Base-by-base conservation (phyloP, 2,797 vertebrate species). In the Cryptoprocta ferox region DNA sequence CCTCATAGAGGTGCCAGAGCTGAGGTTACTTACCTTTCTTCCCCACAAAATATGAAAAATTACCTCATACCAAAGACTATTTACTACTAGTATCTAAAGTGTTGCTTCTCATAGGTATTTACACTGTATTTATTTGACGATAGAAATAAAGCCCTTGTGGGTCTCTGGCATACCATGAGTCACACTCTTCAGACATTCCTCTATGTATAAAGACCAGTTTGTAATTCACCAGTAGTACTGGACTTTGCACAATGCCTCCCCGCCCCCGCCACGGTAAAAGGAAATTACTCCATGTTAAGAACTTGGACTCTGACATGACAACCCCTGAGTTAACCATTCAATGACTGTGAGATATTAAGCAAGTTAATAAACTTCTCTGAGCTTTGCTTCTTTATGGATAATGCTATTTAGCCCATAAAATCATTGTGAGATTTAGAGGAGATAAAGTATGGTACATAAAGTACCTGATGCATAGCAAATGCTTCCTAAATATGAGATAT, bases 61-160 rank as follows among this genome's bases (percentile, higher is more conserved):
- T 24, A 80, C 24, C 83, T 76, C 39, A 71, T 65, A 48, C 53
- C 35, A 14, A 93, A 91, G 65, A 84, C 15, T 37, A 56, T 28
- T 84, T 61, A 45, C 32, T 81, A 68, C 24, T 21, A 35, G 19
- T 63, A 32, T 35, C 32, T 28, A 19, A 48, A 75, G 5, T 65
- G 45, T 50, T 91, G 48, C 37, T 68, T 88, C 63, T 63, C 5
- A 0, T 48, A 61, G 30, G 19, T 85, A 19, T 73, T 78, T 92
- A 39, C 68, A 73, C 30, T 82, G 8, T 53, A n/a, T 73, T 96
- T 95, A 92, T 94, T 71, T 90, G 42, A 75, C 26, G 50, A 87
- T 15, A 89, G 53, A 89, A 71, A 90, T n/a, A 53, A 93, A 96
- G 56, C 30, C 19, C n/a, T 21, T 50, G n/a, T 85, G 73, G 39